Percentiles rank a stretch among this genome's conserved stretches.
These are phyloP conservation scores for Heliconius hewitsoni DNA, from an alignment of 1,140 invertebrate species.

Conservation along the genomic window DNA sequence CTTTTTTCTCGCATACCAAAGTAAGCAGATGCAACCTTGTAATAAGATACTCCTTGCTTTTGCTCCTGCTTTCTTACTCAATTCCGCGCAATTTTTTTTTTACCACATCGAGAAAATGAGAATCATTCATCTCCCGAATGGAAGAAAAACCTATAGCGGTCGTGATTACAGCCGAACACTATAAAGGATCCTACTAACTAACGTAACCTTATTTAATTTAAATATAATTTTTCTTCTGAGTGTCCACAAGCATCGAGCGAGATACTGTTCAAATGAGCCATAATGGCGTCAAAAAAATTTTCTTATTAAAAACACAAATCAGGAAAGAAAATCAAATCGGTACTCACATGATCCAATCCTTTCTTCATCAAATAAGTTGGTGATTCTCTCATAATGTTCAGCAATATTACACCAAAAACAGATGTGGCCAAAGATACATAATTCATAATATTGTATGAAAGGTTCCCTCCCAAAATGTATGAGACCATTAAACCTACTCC, in stretches of 20 bases:
- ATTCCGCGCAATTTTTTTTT: no score
- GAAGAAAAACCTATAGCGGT: no score
- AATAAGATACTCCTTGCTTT: not conserved
- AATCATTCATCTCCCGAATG: no score
- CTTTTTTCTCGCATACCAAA: not conserved
- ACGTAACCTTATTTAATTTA: not conserved
- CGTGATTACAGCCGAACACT: no score
- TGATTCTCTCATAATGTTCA: slow-evolving; percentile 58
- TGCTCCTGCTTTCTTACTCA: not conserved
- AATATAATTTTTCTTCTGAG: no score
- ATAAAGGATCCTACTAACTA: no score
- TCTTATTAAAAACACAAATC: not conserved
- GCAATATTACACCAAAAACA: slow-evolving; percentile 49
- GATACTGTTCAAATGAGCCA: no score
- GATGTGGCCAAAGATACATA: slow-evolving; percentile 54
- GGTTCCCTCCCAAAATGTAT: slow-evolving; percentile 56
- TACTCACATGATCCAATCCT: slow-evolving; percentile 53
- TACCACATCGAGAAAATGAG: no score
- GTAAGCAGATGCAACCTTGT: not conserved
- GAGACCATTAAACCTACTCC: slow-evolving; percentile 58
- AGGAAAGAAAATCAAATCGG: not conserved
- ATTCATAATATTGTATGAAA: slow-evolving; percentile 55
- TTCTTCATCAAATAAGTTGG: slow-evolving; percentile 61
- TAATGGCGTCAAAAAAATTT: no score
- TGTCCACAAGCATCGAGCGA: no score